Percentiles rank a stretch among this genome's conserved stretches.
Conservation (phyloP, 2,797 vertebrate genomes). For the Chiroxiphia lanceolata region DNA sequence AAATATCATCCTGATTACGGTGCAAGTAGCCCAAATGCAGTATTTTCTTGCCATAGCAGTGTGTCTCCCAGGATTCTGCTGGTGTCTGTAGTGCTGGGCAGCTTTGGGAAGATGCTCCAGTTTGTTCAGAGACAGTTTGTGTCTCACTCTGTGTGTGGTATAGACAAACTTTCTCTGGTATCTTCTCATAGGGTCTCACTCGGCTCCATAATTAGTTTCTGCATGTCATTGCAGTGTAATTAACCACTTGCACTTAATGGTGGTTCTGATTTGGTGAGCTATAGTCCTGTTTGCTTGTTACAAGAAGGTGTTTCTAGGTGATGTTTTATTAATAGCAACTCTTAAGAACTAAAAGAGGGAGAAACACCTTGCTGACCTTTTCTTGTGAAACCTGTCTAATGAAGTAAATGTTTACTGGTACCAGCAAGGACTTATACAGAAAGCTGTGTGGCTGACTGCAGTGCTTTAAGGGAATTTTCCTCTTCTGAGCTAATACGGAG, state of each 20-base stretch:
- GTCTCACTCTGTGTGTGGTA: not conserved
- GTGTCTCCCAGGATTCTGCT: not conserved
- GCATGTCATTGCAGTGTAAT: not conserved
- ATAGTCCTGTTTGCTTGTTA: not conserved
- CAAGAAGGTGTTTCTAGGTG: not conserved
- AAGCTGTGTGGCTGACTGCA: not conserved
- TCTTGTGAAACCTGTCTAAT: constrained; percentile 1
- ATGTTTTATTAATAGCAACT: not conserved
- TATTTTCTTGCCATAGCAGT: not conserved
- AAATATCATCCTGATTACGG: not conserved
- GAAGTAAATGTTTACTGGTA: not conserved
- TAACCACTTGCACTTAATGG: not conserved
- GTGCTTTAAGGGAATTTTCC: not conserved
- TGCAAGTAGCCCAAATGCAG: not conserved
- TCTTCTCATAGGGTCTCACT: not conserved
- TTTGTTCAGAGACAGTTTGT: not conserved
- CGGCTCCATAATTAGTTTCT: not conserved
- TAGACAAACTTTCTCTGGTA: not conserved
- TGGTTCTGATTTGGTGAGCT: not conserved
- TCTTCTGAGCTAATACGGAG: not conserved
- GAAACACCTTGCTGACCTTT: not conserved
- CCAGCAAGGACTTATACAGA: not conserved
- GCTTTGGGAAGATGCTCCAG: not conserved
- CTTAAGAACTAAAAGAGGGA: not conserved
- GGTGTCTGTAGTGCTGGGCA: not conserved